Conservation (phyloP, 1,140 invertebrate genomes). For the Goniozus legneri region DNA sequence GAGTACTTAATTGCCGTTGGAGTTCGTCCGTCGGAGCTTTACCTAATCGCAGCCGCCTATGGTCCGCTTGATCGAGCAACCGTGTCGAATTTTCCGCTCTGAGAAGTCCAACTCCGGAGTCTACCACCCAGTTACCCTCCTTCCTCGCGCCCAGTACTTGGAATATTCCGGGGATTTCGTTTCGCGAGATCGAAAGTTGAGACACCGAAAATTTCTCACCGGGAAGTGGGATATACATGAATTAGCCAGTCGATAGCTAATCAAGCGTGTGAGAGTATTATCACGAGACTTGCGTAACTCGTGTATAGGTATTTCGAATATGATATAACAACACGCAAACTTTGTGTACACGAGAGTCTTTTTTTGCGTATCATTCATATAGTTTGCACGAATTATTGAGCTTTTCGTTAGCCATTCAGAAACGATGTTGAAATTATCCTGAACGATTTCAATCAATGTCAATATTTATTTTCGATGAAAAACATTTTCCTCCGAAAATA, state of each 20-base stretch:
- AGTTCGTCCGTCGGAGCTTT: slow-evolving; percentile 22
- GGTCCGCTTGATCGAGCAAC: slow-evolving; percentile 30
- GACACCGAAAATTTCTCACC: slow-evolving; percentile 27
- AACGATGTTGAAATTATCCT: too few relatives aligned
- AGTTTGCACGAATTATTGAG: too few relatives aligned
- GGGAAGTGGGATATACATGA: slow-evolving; percentile 28
- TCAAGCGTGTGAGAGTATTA: slow-evolving; percentile 17
- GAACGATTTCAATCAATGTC: too few relatives aligned
- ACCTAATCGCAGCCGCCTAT: slow-evolving; percentile 23
- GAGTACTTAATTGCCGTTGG: slow-evolving; percentile 22
- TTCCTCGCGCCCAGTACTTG: too few relatives aligned
- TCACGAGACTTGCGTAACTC: slow-evolving; percentile 23
- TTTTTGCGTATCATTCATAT: too few relatives aligned
- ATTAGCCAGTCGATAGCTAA: slow-evolving; percentile 29
- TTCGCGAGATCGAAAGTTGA: slow-evolving; percentile 10
- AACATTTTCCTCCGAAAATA: too few relatives aligned
- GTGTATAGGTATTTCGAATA: too few relatives aligned
- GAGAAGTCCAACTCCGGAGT: not conserved
- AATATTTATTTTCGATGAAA: too few relatives aligned
- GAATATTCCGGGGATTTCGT: slow-evolving; percentile 25
- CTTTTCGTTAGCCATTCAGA: too few relatives aligned
- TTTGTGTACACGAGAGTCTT: too few relatives aligned
- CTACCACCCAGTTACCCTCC: too few relatives aligned
- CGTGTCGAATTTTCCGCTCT: slow-evolving; percentile 23
- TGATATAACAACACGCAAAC: too few relatives aligned